Base-by-base conservation (phyloP, 2,888 invertebrate genomes). In the Anoncus sp. region DNA sequence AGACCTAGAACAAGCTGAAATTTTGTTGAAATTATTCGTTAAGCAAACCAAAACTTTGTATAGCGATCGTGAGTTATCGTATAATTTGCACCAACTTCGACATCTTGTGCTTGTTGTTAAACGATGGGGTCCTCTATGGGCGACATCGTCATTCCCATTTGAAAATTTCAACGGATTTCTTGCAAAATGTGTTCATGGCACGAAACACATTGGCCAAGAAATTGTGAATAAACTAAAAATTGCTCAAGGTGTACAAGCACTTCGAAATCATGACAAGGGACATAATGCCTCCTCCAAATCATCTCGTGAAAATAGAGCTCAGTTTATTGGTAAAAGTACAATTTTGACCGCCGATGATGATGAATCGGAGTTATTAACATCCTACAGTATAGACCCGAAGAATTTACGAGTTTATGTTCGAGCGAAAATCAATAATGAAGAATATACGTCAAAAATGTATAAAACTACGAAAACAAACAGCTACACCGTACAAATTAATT, bases 71-170 rank as follows among this genome's bases (percentile, higher is more conserved):
- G 66, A 73, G 45, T 73, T 82, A 18, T 78, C 79, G 31, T 85
- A 83, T 45, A 85, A 85, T 59, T 22, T 75, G 22, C 84, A 85
- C 73, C 84, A 84, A 55, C 57, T 84, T 18, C 18, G 76, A 27
- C 85, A 85, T 77, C 72, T 83, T 12, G 59, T 57, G 1, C 53
- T 81, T 16, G 51, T 59, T 69, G 83, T 84, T 22, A 74, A 72
- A 69, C 66, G 82, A n/a, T 85, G 84, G 83, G 84, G 85, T 40
- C 84, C 83, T 59, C 77, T 84, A 22, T 82, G 79, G 79, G 77
- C 80, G 7, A 80, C 78, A 10, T 81, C 83, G 10, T 78, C 83
- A 20, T 85, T 84, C 51, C 71, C 78, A 22, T 85, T 81, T 67
- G 84, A 85, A 78, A 80, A 79, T 70, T 74, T 60, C 43, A 83